phyloP scores from a whole-genome alignment of 2,797 vertebrate genomes.

The Phalloptychus januarius region DNA sequence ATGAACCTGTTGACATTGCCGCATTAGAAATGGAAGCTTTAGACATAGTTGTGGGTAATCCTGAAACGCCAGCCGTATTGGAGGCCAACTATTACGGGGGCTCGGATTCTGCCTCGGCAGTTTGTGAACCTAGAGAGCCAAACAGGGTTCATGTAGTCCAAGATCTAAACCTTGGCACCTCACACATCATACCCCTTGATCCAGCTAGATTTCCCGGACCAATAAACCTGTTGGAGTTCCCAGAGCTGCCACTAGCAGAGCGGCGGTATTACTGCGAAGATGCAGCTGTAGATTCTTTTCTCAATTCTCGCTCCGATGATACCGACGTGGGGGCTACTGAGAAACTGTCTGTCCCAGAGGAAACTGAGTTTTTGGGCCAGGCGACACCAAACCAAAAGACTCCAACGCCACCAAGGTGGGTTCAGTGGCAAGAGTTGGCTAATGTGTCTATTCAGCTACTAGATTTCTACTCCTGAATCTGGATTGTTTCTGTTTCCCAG shows the following conservation, averaged over 20 bases:
- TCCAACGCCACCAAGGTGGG: constrained; percentile 52
- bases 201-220: constrained; percentile 57
- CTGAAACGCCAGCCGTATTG: constrained; percentile 17
- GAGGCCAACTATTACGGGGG: constrained; percentile 16
- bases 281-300: constrained; percentile 8
- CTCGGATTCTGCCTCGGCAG: constrained; percentile 24
- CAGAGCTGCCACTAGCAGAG: constrained; percentile 33
- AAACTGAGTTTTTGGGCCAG: constrained; percentile 17
- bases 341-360: constrained; percentile 41
- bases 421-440: neutral
- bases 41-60: constrained; percentile 38
- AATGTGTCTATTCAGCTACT: neutral
- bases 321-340: constrained; percentile 38
- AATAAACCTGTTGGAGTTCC: constrained; percentile 51
- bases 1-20: constrained; percentile 55
- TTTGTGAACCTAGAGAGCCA: constrained; percentile 23
- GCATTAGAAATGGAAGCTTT: constrained; percentile 59
- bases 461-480: neutral
- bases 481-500: constrained; percentile 39
- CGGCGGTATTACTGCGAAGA: constrained; percentile 46
- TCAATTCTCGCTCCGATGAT: constrained; percentile 41
- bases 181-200: constrained; percentile 56
- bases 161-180: constrained; percentile 54
- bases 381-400: constrained; percentile 34
- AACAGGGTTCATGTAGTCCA: constrained; percentile 15